These are phyloP conservation scores for Gallinago media DNA, from an alignment of 2,113 vertebrate genomes.

Conservation along the genomic window DNA sequence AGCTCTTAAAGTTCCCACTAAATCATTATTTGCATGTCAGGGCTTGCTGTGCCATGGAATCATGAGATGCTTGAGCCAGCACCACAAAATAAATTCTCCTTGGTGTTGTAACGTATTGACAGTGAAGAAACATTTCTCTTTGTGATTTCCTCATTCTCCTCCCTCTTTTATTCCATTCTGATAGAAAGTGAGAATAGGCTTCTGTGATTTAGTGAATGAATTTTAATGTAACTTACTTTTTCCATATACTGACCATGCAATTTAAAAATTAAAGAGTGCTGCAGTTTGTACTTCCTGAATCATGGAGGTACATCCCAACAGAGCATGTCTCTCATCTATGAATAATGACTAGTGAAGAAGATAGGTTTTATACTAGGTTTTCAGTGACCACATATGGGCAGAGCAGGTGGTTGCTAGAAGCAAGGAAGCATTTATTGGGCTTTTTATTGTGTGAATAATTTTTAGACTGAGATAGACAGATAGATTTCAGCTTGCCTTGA, in stretches of 20 bases:
- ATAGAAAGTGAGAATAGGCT: neutral
- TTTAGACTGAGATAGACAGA: neutral
- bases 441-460: neutral
- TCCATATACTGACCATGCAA: neutral
- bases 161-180: neutral
- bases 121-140: neutral
- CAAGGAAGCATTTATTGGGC: neutral
- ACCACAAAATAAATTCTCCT: neutral
- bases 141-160: neutral
- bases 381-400: neutral
- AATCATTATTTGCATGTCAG: neutral
- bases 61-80: neutral
- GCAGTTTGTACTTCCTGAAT: neutral
- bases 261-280: neutral
- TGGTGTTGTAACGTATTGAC: neutral
- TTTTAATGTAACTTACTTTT: neutral
- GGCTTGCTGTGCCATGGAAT: neutral
- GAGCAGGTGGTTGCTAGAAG: slow-evolving; percentile 40
- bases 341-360: neutral
- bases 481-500: slow-evolving; percentile 2
- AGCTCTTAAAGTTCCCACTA: neutral
- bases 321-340: neutral
- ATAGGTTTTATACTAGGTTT: neutral
- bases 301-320: neutral
- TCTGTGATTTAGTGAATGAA: neutral